Conservation (phyloP, 2,888 invertebrate species). For the Polylopha cassiicola region DNA sequence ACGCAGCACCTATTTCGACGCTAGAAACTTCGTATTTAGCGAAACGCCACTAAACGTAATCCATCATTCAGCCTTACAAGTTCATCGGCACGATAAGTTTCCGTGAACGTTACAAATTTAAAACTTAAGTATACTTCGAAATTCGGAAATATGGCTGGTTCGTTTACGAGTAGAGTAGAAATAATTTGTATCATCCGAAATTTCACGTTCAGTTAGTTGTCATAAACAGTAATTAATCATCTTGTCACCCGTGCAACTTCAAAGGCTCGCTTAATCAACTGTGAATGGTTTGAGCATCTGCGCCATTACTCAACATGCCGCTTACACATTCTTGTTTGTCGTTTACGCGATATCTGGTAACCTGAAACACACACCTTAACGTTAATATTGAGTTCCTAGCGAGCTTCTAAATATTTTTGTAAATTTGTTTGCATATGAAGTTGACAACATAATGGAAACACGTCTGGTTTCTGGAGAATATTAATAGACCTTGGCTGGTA, state of each 20-base stretch:
- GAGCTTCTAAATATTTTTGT: background rate
- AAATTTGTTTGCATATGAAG: no score
- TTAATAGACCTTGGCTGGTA: no score
- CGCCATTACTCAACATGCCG: constrained; percentile 60
- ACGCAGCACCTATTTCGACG: constrained; percentile 7
- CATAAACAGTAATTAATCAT: constrained; percentile 69
- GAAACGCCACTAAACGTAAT: constrained; percentile 14
- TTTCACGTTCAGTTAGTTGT: constrained; percentile 50
- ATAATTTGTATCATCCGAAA: constrained; percentile 22
- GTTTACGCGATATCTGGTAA: constrained; percentile 44
- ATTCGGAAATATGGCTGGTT: constrained; percentile 7
- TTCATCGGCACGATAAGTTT: constrained; percentile 16
- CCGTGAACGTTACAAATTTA: constrained; percentile 13
- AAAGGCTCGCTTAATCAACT: constrained; percentile 69
- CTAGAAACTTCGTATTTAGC: constrained; percentile 16
- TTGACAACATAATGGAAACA: no score
- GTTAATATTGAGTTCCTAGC: constrained; percentile 1
- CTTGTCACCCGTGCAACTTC: constrained; percentile 57
- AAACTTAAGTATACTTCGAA: constrained; percentile 17
- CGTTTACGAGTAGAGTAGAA: constrained; percentile 13
- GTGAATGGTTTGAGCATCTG: constrained; percentile 58
- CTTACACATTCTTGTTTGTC: constrained; percentile 60
- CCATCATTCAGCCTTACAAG: constrained; percentile 19
- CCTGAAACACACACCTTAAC: constrained; percentile 39
- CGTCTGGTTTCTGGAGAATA: no score